Conservation (phyloP, 2,797 vertebrate species). For the Rhincodon typus region DNA sequence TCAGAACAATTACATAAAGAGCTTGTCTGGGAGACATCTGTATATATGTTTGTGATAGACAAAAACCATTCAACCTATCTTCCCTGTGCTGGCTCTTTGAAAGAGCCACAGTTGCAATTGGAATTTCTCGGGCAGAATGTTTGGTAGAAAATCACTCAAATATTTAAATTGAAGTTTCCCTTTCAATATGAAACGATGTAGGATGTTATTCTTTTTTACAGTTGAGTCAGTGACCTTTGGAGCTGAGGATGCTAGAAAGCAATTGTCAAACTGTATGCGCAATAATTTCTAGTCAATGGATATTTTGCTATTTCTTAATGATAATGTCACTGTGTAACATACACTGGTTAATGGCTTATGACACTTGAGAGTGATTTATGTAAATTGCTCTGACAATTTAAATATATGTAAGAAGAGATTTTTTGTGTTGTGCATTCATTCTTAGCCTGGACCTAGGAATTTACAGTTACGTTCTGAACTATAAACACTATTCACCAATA, state of each 20-base stretch:
- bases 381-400: neutral
- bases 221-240: neutral
- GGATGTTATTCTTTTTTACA: neutral
- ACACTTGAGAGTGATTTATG: neutral
- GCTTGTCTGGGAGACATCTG: neutral
- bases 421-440: neutral
- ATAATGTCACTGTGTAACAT: neutral
- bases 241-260: neutral
- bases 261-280: neutral
- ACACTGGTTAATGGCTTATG: neutral
- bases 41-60: neutral
- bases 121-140: neutral
- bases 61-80: neutral
- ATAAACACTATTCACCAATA: neutral
- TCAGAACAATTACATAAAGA: neutral
- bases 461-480: neutral
- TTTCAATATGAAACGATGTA: neutral
- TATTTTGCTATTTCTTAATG: neutral
- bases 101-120: neutral
- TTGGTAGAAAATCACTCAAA: neutral
- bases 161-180: neutral
- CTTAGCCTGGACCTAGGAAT: neutral
- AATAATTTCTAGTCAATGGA: neutral
- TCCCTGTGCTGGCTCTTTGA: neutral
- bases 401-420: neutral